Evolutionary conservation across 2,113 vertebrate species (phyloP), one percentile per base, ranked within the genome.

Genomic region (Paramisgurnus dabryanus): DNA sequence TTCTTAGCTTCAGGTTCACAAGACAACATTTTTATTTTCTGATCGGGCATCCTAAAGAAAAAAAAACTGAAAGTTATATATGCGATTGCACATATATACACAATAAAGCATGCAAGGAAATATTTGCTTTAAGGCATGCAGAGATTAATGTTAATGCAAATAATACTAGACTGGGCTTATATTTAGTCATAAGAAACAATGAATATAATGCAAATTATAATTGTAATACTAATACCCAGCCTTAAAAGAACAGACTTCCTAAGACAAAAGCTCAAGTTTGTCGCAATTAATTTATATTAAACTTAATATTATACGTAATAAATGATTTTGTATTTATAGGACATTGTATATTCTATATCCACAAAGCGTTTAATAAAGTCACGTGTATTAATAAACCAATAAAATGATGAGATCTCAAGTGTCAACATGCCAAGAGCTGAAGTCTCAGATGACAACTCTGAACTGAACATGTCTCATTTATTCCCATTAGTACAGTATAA

Each of bases 21-120:
- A 64, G 90, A 86, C 64, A 80, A 67, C 11, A 84, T 79, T 86
- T 81, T 90, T 90, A 90, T 90, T 89, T 93, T 93, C 81, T 88
- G 87, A 64, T 90, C 90, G 41, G 90, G 91, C 93, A 94, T 94
- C 84, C 92, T 94, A 85, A 50, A 50, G 65, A 79, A 72, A 13
- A 50, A 50, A 67, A 34, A 10, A 73, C 49, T 50, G 65, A 22
- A 74, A 67, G 39, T 40, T 22, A 69, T 18, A 41, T 86, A 1
- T 77, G n/a, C 57, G 13, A 66, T 71, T 8, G 53, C 1, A 63
- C 22, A 22, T 22, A 22, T 22, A 4, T 17, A 0, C 57, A 68
- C 10, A 68, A 17, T 68, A 1, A 15, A 12, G 34, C 12, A 53
- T 53, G 49, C 12, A 4, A 53, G 43, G 43, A 45, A 4, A 5